Conservation (phyloP, 2,113 vertebrate genomes). For the Amphiprion ocellaris region DNA sequence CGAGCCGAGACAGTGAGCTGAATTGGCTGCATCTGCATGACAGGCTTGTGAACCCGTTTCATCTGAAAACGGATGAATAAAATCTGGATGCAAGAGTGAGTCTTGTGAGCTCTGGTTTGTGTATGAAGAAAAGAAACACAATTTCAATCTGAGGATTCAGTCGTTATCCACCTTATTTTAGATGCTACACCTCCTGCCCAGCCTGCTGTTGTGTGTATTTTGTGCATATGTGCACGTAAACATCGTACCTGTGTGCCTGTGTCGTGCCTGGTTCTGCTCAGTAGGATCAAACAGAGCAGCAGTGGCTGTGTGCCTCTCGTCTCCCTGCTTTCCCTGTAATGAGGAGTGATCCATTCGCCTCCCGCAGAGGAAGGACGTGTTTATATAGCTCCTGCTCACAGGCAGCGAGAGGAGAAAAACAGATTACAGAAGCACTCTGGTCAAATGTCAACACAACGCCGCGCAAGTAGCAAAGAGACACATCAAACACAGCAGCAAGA, state of each 20-base stretch:
- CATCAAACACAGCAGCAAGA: slow-evolving; percentile 70
- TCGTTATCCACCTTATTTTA: slow-evolving; percentile 14
- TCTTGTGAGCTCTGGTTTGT: neutral
- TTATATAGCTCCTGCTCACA: slow-evolving; percentile 81
- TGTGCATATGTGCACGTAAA: neutral
- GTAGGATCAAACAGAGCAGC: slow-evolving; percentile 42
- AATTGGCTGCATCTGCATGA: neutral
- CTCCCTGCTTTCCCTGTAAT: slow-evolving; percentile 66
- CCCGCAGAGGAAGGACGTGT: slow-evolving; percentile 79
- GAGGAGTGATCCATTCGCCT: slow-evolving; percentile 80
- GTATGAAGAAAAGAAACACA: neutral
- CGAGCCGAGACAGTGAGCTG: neutral
- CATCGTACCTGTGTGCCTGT: neutral
- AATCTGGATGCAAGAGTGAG: no score
- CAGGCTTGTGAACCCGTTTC: neutral
- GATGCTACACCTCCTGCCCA: slow-evolving; percentile 18
- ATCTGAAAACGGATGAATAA: neutral
- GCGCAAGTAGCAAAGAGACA: slow-evolving; percentile 71
- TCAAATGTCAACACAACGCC: slow-evolving; percentile 80
- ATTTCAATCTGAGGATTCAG: slow-evolving; percentile 8
- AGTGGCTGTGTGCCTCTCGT: slow-evolving; percentile 41
- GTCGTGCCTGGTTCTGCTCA: slow-evolving; percentile 39
- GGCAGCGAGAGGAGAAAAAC: slow-evolving; percentile 78
- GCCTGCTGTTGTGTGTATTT: neutral
- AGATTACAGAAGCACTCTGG: slow-evolving; percentile 80